Base-by-base conservation (phyloP, 2,797 vertebrate genomes). In the Discoglossus pictus region DNA sequence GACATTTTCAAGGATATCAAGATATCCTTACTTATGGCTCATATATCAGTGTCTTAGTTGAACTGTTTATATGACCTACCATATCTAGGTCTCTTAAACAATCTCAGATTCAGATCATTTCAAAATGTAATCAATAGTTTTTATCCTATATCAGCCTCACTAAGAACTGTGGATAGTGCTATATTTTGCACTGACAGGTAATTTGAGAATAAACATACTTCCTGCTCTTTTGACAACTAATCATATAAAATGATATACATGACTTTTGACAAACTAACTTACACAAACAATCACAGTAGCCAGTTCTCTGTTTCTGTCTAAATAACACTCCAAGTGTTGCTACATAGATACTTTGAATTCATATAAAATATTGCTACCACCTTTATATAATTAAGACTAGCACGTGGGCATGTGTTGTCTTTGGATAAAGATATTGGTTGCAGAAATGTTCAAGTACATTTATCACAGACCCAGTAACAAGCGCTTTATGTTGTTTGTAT, bases 61-160 rank as follows among this genome's bases (percentile, higher is more conserved):
- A 11, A 25, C 51, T 47, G 54, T 38, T 67, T 67, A 59, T 48
- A 50, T 60, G 58, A 40, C 54, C 54, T n/a, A 48, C 20, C 12
- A 15, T 38, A 50, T 38, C 27, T 6, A 6, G 21, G 13, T 50
- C 13, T 16, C 21, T 17, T 48, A 47, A 34, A 48, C 31, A 48
- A 60, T 24, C 39, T 52, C 18, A 34, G 13, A 59, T 39, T 23
- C 24, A 52, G 54, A 68, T 60, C 51, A 24, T 60, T 44, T 68
- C 65, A 68, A 68, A 52, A 68, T 52, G 2, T 35, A 60, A 68
- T 60, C 55, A 59, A 60, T 68, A 50, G 17, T 35, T 43, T 68
- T 59, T 51, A 10, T 24, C 27, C 36, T 1, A 16, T 18, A 13
- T 60, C 39, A 68, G 55, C 46, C 52, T 60, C 35, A 68, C 18